These are phyloP conservation scores for Dryobota labecula DNA, from an alignment of 2,888 invertebrate species.

Conservation along the genomic window DNA sequence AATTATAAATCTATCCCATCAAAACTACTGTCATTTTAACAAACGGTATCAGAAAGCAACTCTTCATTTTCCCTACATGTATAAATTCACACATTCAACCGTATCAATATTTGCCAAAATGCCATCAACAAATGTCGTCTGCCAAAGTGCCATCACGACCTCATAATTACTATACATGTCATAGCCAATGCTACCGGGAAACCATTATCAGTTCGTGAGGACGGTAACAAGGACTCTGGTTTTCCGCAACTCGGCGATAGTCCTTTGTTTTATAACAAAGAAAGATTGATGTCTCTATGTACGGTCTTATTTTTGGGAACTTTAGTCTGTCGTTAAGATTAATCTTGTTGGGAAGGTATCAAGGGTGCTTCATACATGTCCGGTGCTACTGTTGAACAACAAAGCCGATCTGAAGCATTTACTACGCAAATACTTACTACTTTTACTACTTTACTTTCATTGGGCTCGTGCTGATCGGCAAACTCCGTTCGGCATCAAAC, in stretches of 20 bases:
- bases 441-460: not conserved
- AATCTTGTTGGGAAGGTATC: not conserved
- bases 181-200: constrained; percentile 72
- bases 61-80: not conserved
- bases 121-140: constrained; percentile 7
- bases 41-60: not conserved
- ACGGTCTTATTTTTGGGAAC: constrained; percentile 4
- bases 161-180: constrained; percentile 68
- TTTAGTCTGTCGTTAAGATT: not conserved
- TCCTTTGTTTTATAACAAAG: constrained; percentile 74
- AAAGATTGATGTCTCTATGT: constrained; percentile 63
- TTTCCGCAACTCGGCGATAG: constrained; percentile 71
- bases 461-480: not conserved
- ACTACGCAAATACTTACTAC: not conserved
- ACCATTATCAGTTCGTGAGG: constrained; percentile 73
- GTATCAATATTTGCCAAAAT: constrained; percentile 1
- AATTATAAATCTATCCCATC: not conserved
- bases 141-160: constrained; percentile 45
- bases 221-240: constrained; percentile 69
- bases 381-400: not conserved
- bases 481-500: not conserved
- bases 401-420: not conserved
- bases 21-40: not conserved
- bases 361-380: not conserved
- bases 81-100: not conserved